A percentile compares a stretch with the other conserved stretches of the same genome.
phyloP scores from a whole-genome alignment of 37 sponge, comb jelly and placozoan species.

The Halisarca cf. caerulea region DNA sequence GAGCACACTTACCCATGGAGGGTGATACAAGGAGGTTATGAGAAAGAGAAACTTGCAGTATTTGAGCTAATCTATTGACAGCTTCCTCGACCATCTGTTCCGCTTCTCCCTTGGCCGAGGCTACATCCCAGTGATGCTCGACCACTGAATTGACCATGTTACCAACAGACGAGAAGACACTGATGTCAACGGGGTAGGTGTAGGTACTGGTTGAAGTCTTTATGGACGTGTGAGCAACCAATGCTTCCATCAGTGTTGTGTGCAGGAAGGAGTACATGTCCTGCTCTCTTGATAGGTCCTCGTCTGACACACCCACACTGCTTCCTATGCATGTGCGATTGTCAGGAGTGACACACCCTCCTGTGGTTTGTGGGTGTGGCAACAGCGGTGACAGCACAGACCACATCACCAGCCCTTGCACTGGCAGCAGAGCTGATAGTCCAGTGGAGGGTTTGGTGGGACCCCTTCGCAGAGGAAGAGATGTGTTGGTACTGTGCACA shows the following conservation, averaged over 20 bases:
- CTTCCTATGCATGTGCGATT: background rate
- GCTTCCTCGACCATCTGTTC: background rate
- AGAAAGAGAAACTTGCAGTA: conserved; percentile 59
- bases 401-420: conserved; percentile 62
- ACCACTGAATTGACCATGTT: background rate
- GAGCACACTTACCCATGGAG: conserved; percentile 28
- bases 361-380: background rate
- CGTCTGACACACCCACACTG: background rate
- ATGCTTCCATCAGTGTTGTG: background rate
- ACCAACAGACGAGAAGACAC: conserved; percentile 26
- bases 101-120: background rate
- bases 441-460: background rate
- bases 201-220: background rate
- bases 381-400: conserved; percentile 47
- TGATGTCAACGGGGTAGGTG: background rate
- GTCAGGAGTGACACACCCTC: background rate
- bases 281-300: background rate
- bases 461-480: conserved; percentile 1
- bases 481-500: background rate
- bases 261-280: conserved; percentile 7
- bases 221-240: background rate
- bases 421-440: background rate
- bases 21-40: conserved; percentile 25
- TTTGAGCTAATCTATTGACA: conserved; percentile 76
- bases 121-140: background rate